Conservation (phyloP, 2,113 vertebrate genomes). For the Dipodomys ordii region DNA sequence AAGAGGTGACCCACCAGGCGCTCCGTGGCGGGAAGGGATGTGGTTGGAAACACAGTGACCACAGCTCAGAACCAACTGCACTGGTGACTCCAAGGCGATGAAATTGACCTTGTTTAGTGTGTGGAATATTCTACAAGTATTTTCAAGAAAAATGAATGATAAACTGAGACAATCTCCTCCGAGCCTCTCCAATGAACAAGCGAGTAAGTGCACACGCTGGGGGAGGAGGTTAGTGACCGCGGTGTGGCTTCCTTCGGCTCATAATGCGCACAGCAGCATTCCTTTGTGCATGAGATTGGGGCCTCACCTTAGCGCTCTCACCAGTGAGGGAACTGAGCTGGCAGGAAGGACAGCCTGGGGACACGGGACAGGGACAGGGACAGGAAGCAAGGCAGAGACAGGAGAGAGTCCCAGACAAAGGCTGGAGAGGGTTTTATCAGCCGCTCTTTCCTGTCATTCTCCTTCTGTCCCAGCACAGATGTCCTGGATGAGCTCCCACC, state of each 20-base stretch:
- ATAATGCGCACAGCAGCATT: neutral
- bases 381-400: slow-evolving; percentile 42
- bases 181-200: neutral
- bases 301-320: slow-evolving; percentile 39
- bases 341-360: too few relatives aligned
- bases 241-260: neutral
- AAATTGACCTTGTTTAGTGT: neutral
- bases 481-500: slow-evolving; percentile 57
- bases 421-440: neutral
- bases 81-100: neutral
- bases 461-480: slow-evolving; percentile 59
- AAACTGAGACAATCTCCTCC: neutral
- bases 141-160: neutral
- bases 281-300: slow-evolving; percentile 38
- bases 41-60: neutral
- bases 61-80: too few relatives aligned
- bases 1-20: neutral
- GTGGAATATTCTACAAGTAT: neutral
- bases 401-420: slow-evolving; percentile 67
- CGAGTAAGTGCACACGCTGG: rapidly evolving
- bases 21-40: neutral
- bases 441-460: neutral
- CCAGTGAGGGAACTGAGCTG: too few relatives aligned
- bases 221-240: neutral
- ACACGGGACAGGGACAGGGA: slow-evolving; percentile 24